phyloP scores from a whole-genome alignment of 2,888 invertebrate species.

The Eulithis prunata region DNA sequence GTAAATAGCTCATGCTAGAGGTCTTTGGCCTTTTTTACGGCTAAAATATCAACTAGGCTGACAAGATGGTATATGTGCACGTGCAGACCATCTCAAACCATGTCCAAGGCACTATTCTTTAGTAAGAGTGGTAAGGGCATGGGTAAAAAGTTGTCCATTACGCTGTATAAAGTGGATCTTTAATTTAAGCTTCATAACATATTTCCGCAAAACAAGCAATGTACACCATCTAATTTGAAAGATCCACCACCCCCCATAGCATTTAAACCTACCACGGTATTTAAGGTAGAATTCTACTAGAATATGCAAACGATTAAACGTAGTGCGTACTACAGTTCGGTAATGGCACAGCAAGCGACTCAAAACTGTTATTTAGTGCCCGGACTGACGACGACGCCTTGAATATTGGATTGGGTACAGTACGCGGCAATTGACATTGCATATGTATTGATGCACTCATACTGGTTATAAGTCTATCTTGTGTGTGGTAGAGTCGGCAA shows the following conservation, averaged over 20 bases:
- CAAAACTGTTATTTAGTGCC: conserved; percentile 60
- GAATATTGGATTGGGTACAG: conserved; percentile 35
- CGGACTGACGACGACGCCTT: conserved; percentile 16
- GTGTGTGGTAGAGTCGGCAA: no score
- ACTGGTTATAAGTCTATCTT: no score
- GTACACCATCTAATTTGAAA: conserved; percentile 42
- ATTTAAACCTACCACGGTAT: conserved; percentile 4
- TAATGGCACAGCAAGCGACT: conserved; percentile 66
- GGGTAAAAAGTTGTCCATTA: no score
- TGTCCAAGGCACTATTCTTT: no score
- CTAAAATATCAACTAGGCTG: no score
- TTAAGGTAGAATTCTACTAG: conserved; percentile 52
- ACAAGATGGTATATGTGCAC: no score
- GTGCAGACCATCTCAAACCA: no score
- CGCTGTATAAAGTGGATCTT: no score
- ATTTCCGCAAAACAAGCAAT: conserved; percentile 47
- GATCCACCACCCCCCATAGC: conserved; percentile 5
- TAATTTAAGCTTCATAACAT: not conserved
- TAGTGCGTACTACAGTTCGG: conserved; percentile 54
- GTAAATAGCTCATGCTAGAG: no score
- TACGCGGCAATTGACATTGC: not conserved
- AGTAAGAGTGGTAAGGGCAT: no score
- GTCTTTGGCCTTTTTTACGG: no score
- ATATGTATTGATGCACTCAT: no score
- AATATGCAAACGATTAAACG: conserved; percentile 79